Base-by-base conservation (phyloP, 1,140 invertebrate genomes). In the Diorhabda carinulata region DNA sequence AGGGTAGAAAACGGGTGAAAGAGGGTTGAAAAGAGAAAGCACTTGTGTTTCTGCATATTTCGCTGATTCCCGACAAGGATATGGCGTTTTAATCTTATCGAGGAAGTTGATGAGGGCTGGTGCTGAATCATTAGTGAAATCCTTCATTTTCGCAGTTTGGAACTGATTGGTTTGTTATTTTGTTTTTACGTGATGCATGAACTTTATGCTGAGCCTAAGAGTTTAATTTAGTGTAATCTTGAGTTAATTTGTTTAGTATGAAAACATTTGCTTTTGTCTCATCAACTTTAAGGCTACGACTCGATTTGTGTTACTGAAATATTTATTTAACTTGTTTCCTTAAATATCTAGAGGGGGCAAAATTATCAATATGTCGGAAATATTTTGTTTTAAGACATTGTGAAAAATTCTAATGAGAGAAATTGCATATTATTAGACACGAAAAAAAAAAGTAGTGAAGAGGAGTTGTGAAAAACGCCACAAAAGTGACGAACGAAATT, bases 41-140 rank as follows among this genome's bases (percentile, higher is more conserved):
- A 62, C 61, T 62, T 62, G 61, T 62, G 43, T 62, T 62, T 62
- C 47, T 62, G 61, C 61, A 62, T 62, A 62, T 62, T 62, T 47
- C 61, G 43, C 61, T 62, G 61, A 62, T 62, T 62, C 43, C 61
- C 9, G 61, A 44, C 43, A 43, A 43, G 43, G 43, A 62, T 62
- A 62, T 43, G 43, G 9, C 61, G 8, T 62, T 62, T 62, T 8
- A 47, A 62, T 62, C 43, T 62, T 44, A 62, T 62, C 41, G 61
- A 44, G 2, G 47, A 52, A 52, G 47, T 52, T 52, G 47, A 52
- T 52, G 47, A 52, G 47, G 47, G 47, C 47, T 10, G 61, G 61
- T 40, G 3, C 42, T 10, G 61, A 44, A 62, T 47, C 43, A 47
- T 41, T 62, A 43, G 43, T 5, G 61, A 43, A 62, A n/a, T 43